A percentile compares a stretch with the other conserved stretches of the same genome.
phyloP scores from a whole-genome alignment of 2,797 vertebrate genomes.

The Macroramphosus scolopax region DNA sequence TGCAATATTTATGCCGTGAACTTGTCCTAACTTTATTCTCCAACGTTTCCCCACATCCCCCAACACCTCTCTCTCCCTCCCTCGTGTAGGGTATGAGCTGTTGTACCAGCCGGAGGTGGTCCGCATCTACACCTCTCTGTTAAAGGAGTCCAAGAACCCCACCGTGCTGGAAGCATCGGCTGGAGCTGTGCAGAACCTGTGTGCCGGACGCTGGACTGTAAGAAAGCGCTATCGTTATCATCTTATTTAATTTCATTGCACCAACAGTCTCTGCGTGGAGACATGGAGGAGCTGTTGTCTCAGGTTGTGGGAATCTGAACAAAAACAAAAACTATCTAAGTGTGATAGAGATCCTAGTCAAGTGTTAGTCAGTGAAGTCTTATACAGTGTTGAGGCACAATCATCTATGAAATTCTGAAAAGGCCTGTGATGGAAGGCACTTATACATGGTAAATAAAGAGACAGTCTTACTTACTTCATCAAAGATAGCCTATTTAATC shows the following conservation, averaged over 20 bases:
- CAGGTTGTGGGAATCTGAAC: background rate
- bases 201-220: constrained; percentile 93
- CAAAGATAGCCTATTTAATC: background rate
- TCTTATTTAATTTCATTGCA: background rate
- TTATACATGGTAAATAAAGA: too few species aligned
- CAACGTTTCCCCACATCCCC: background rate
- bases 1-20: too few species aligned
- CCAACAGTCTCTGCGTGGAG: background rate
- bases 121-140: constrained; percentile 89
- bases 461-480: too few species aligned
- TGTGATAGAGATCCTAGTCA: background rate
- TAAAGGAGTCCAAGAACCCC: constrained; percentile 89
- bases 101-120: constrained; percentile 94
- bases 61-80: background rate
- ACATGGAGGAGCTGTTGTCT: background rate
- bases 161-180: constrained; percentile 92
- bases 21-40: background rate
- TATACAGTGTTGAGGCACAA: too few species aligned
- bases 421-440: too few species aligned
- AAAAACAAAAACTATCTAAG: background rate
- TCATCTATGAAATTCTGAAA: too few species aligned
- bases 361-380: background rate
- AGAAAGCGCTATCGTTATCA: constrained; percentile 37
- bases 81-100: constrained; percentile 86
- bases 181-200: constrained; percentile 94